phyloP scores from a whole-genome alignment of 2,797 vertebrate species.

The Enteromius argenteus region DNA sequence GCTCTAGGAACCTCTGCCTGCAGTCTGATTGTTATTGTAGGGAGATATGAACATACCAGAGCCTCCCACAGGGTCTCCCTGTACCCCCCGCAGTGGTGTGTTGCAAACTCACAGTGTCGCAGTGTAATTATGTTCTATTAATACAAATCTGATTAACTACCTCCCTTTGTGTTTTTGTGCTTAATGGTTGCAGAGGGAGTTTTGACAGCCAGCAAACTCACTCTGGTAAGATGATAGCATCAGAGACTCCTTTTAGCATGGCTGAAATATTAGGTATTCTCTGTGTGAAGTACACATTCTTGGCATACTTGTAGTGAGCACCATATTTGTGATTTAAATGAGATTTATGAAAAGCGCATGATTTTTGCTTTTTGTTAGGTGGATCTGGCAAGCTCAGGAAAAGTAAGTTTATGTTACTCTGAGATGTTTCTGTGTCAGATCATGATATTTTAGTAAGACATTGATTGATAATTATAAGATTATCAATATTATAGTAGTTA shows the following conservation, averaged over 20 bases:
- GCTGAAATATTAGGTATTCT: conserved; percentile 4
- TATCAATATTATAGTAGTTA: background rate
- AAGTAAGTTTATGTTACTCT: conserved; percentile 56
- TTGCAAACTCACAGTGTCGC: conserved; percentile 26
- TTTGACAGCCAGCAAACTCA: conserved; percentile 67
- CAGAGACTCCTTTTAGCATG: conserved; percentile 22
- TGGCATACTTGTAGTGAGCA: background rate
- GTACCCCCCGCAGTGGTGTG: conserved; percentile 30
- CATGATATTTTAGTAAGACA: background rate
- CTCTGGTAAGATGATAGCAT: conserved; percentile 64
- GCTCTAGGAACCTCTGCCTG: conserved; percentile 37
- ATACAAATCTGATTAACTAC: conserved; percentile 33
- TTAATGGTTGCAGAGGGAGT: conserved; percentile 55
- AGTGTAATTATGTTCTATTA: conserved; percentile 28
- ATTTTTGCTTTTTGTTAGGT: conserved; percentile 58
- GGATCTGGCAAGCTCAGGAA: conserved; percentile 64
- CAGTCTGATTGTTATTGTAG: conserved; percentile 53
- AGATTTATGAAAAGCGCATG: background rate
- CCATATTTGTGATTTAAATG: conserved; percentile 5
- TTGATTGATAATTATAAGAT: background rate
- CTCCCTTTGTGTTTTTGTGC: conserved; percentile 47
- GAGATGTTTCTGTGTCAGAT: background rate
- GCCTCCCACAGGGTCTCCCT: conserved; percentile 26
- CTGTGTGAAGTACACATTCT: conserved; percentile 22
- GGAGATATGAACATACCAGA: conserved; percentile 55